Evolutionary conservation across 30 jellyfish, hydroid and myxozoan genomes (phyloP), one percentile per base, ranked within the genome.

Genomic region (Euphysa ruthae): DNA sequence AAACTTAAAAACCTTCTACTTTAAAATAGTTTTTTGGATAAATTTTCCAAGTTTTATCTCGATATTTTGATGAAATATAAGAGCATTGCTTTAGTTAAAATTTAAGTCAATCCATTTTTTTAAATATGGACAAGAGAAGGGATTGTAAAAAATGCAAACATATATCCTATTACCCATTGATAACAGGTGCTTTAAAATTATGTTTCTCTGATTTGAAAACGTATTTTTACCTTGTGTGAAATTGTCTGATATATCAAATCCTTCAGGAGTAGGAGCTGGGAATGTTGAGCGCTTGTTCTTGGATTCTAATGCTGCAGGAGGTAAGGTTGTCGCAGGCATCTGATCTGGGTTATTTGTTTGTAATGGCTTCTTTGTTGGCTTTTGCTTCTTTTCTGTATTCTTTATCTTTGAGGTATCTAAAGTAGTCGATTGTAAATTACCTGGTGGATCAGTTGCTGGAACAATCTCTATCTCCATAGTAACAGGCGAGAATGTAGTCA

Each of bases 391-490:
- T 3, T 46, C 4, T 46, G 23, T n/a, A 10, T 46, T 46, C 6
- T 4, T 46, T n/a, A 10, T 29, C 18, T 25, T 46, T 46, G 60
- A 29, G 10, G 60, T 5, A 3, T n/a, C 8, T 2, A 25, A 25
- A 2, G 60, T 46, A n/a, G 60, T 46, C 2, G 23, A 5, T 46
- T 4, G 60, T n/a, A 38, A 38, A 38, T 38, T 38, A 46, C 23
- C 4, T n/a, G 60, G 18, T 46, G 18, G 60, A 5, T 46, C 23
- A 2, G 60, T 46, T n/a, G 60, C 18, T 22, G 77, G 77, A 3
- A 63, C 62, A 29, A 63, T 63, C 8, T 38, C 29, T 23, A 63
- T 63, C 28, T 63, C 70, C 57, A 63, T 63, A 14, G 77, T 63
- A 19, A 63, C 77, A 2, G 46, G 42, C 34, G 57, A 33, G 35